Evolutionary conservation across 2,888 invertebrate species (phyloP), one percentile per base, ranked within the genome.

Genomic region (Rhogogaster chlorosoma): DNA sequence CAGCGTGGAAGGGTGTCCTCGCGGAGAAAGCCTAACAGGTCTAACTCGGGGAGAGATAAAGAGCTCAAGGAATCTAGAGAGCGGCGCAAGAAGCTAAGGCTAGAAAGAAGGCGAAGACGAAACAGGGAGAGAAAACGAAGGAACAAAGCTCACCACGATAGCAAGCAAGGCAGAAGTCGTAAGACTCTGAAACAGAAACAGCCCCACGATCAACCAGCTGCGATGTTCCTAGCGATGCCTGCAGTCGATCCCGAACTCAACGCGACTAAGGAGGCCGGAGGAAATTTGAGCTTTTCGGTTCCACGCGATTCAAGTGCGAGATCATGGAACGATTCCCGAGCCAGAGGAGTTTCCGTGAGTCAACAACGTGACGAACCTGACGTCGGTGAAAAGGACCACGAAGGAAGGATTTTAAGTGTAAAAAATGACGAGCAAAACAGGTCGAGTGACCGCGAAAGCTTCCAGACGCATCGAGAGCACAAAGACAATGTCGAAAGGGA

Each of bases 401-500:
- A n/a, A 53, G 32, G 18, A 18, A 29, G 53, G n/a, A 0, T n/a
- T 9, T 10, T 10, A 1, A 45, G 2, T 42, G 42, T 4, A 2
- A 18, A 77, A 77, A 77, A 29, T 10, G 18, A 32, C 5, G 61
- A 18, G 18, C 57, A 42, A 61, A 29, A 77, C 26, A 32, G n/a
- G 57, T 38, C 78, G 53, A 32, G 49, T 75, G 75, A 42, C 26
- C 49, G 49, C 15, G 22, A 53, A 57, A 57, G 18, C 36, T 18
- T 83, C n/a, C 29, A 70, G n/a, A 61, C 61, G 18, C 83, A 67
- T 49, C 67, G 18, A 0, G 53, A 77, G 15, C 84, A 64, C 82
- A 86, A 70, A 77, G 90, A 88, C 77, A 91, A 90, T 45, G 89
- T 91, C 5, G 92, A 92, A 84, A 88, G 90, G 29, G 91, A 91